phyloP scores from a whole-genome alignment of 2,113 vertebrate species.

The Chionomys nivalis region DNA sequence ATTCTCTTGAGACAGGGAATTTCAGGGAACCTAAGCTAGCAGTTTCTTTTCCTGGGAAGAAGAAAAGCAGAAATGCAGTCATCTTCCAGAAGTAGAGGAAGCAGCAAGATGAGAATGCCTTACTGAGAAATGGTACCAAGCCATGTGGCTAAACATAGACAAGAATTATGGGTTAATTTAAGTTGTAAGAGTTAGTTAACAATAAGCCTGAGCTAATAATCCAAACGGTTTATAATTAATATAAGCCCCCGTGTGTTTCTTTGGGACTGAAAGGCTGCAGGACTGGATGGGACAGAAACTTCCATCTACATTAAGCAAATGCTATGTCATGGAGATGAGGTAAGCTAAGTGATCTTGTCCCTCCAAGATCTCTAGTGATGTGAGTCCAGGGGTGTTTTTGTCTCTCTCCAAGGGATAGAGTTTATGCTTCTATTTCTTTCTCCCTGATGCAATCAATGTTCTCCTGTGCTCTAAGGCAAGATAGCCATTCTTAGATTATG shows the following conservation, averaged over 20 bases:
- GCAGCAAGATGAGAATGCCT: too few species aligned
- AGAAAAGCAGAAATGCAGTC: too few species aligned
- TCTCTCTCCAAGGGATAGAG: not conserved
- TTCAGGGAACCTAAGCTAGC: not conserved
- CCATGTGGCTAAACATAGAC: too few species aligned
- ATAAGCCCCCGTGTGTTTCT: too few species aligned
- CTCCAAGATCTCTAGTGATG: not conserved
- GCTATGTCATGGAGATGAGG: accelerated
- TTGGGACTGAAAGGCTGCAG: too few species aligned
- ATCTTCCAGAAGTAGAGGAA: too few species aligned
- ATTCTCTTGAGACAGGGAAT: not conserved
- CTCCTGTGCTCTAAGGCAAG: not conserved
- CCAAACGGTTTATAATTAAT: too few species aligned
- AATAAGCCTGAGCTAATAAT: too few species aligned
- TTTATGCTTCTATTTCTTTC: not conserved
- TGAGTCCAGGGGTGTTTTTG: not conserved
- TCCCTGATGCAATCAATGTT: not conserved
- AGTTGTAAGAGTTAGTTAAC: too few species aligned
- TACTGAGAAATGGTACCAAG: too few species aligned
- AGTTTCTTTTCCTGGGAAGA: not conserved
- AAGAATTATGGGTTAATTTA: too few species aligned
- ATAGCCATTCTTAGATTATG: not conserved
- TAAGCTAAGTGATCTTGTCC: not conserved
- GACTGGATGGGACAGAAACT: too few species aligned
- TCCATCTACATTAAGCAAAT: not conserved